Base-by-base conservation (phyloP, 2,113 vertebrate genomes). In the Toxotes chatareus region DNA sequence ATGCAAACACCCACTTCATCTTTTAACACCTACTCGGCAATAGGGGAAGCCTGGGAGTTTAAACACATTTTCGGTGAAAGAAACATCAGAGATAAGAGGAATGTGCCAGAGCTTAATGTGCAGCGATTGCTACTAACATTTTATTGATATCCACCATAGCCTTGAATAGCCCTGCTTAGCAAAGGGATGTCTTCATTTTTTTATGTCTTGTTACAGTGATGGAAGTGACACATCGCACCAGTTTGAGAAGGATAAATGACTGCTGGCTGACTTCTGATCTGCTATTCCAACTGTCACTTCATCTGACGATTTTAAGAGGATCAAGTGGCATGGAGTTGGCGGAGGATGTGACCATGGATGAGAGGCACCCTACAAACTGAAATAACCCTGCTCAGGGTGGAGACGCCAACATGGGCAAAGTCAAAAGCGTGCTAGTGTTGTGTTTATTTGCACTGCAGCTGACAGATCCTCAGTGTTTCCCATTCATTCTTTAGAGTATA, bases 221-320 rank as follows among this genome's bases (percentile, higher is more conserved):
- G 64, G 59, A 65, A 84, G 61, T 73, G 84, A 83, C 80, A 68
- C 44, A 1, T 65, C 6, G 60, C 34, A 57, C 34, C 36, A 47
- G 66, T 87, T 40, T 76, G 76, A 79, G 72, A 32, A 27, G 68
- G 40, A 85, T 73, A 83, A 89, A 85, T 42, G 73, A 80, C 66
- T 84, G 76, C 42, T 62, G 53, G 70, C 64, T 85, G 74, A 82
- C 53, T 86, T 83, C 57, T 88, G 79, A 90, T 90, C 61, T 86
- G 23, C 61, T 65, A 70, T 88, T 76, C 73, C 62, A 66, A 76
- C 82, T 84, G 87, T 86, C 46, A 68, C 70, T 70, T 81, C 47
- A 80, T 89, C 80, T 83, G 79, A 87, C 21, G 13, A 76, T 66
- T 77, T 73, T 78, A 74, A 82, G 87, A 31, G 70, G 86, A 85